Percentiles rank a stretch among this genome's conserved stretches.
These are phyloP conservation scores for Nomada fabriciana DNA, from an alignment of 2,888 invertebrate species.

Conservation along the genomic window DNA sequence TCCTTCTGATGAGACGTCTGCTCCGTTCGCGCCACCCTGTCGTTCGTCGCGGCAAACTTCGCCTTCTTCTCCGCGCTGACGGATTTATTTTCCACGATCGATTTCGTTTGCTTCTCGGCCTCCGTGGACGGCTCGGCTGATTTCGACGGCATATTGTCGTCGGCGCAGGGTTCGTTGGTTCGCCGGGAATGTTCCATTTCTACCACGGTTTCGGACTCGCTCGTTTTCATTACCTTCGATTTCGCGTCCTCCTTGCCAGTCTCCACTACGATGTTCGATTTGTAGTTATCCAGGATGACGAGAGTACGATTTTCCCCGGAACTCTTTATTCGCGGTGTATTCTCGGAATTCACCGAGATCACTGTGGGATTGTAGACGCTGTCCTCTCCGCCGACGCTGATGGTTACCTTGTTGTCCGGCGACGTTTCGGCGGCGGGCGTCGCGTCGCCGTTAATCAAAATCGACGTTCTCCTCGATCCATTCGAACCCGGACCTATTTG, in stretches of 20 bases:
- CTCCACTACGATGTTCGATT: slow-evolving; percentile 81
- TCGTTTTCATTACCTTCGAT: not conserved
- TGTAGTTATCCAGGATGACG: slow-evolving; percentile 82
- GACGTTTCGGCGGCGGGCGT: slow-evolving; percentile 52
- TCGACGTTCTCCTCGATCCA: slow-evolving; percentile 88
- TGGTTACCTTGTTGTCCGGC: slow-evolving; percentile 84
- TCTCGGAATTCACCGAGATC: slow-evolving; percentile 80
- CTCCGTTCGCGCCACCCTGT: slow-evolving; percentile 34
- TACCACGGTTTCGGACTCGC: not conserved
- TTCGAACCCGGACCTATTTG: slow-evolving; percentile 82
- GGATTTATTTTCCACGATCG: slow-evolving; percentile 30
- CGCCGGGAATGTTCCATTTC: not conserved
- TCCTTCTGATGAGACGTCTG: slow-evolving; percentile 47
- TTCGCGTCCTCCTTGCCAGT: slow-evolving; percentile 53
- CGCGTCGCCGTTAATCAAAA: slow-evolving; percentile 83
- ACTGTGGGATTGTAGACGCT: slow-evolving; percentile 82
- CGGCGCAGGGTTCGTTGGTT: not conserved
- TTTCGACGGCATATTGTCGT: not conserved
- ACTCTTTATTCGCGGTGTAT: slow-evolving; percentile 74
- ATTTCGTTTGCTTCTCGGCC: slow-evolving; percentile 39
- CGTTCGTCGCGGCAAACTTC: slow-evolving; percentile 13
- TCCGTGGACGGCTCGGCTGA: not conserved
- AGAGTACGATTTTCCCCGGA: slow-evolving; percentile 80
- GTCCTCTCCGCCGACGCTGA: slow-evolving; percentile 84
- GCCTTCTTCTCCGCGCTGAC: slow-evolving; percentile 15